Base-by-base conservation (phyloP, 1,140 invertebrate species). In the Platyscapa corneri region DNA sequence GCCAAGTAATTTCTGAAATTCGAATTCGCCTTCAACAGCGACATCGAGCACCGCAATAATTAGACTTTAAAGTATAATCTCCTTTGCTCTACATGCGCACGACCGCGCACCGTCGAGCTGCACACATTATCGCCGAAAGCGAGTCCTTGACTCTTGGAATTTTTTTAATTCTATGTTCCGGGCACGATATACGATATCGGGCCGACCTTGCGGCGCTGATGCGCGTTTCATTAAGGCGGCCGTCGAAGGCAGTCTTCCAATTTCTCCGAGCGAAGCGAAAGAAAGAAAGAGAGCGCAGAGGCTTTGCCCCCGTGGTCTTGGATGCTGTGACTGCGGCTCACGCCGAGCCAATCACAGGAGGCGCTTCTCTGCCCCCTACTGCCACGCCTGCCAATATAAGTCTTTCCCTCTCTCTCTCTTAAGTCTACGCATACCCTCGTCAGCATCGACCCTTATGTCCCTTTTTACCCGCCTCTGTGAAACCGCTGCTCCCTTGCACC, bases 371-470 rank as follows among this genome's bases (percentile, higher is more conserved):
- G 88, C 90, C 89, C 89, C 91, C 90, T 88, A 83, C 91, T 90
- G 91, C 93, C 93, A 93, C 92, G 92, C 92, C 92, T 93, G 93
- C 92, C 92, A 93, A 93, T 93, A 92, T 92, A 92, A 86, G 39
- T 86, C 76, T 74, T 87, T 12, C 42, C 42, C 42, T 12, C 42
- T 46, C 34, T 86, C 80, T 60, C 74, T n/a, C 65, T 32, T n/a
- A 34, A 0, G 56, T 23, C 20, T 74, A 42, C 42, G 87, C 86
- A 87, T 90, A 90, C 90, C 90, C 88, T 90, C 89, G 88, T 89
- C 89, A 89, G 88, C 18, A 88, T 88, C 88, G 89, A 88, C 88
- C 89, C 89, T 88, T 49, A 67, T 88, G 87, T 88, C 83, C 87
- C 86, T 90, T 87, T 88, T 87, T 84, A 83, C 70, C 87, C 87